phyloP scores from a whole-genome alignment of 2,797 vertebrate species.

The Coendou prehensilis region DNA sequence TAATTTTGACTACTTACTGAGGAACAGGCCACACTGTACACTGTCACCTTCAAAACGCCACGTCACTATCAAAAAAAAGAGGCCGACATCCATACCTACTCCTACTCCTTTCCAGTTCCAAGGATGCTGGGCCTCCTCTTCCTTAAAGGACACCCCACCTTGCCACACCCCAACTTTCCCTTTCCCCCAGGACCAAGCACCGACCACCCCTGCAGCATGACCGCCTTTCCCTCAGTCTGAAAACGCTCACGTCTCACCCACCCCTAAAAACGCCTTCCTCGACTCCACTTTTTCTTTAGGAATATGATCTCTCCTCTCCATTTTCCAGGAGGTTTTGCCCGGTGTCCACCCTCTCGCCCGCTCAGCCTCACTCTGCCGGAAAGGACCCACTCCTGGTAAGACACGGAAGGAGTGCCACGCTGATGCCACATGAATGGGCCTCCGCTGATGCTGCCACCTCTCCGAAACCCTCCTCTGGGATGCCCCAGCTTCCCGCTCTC shows the following conservation, averaged over 20 bases:
- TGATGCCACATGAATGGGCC: neutral
- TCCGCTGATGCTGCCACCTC: neutral
- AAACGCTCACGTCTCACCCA: neutral
- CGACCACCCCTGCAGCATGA: rapidly evolving
- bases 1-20: neutral
- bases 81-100: too few species aligned
- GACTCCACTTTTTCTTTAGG: neutral
- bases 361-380: neutral
- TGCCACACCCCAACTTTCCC: too few species aligned
- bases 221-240: neutral
- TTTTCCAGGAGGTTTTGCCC: neutral
- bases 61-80: rapidly evolving
- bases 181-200: neutral
- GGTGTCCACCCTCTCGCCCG: neutral
- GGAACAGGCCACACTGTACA: too few species aligned
- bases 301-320: neutral
- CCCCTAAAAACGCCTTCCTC: neutral
- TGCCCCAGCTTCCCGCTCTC: neutral
- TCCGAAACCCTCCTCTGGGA: neutral
- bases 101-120: neutral
- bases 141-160: too few species aligned
- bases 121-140: neutral
- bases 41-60: neutral
- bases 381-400: neutral
- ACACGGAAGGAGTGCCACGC: neutral